A percentile compares a stretch with the other conserved stretches of the same genome.
Evolutionary conservation across 1,140 invertebrate genomes (phyloP).

Genomic region (Macrostomum lignano): DNA sequence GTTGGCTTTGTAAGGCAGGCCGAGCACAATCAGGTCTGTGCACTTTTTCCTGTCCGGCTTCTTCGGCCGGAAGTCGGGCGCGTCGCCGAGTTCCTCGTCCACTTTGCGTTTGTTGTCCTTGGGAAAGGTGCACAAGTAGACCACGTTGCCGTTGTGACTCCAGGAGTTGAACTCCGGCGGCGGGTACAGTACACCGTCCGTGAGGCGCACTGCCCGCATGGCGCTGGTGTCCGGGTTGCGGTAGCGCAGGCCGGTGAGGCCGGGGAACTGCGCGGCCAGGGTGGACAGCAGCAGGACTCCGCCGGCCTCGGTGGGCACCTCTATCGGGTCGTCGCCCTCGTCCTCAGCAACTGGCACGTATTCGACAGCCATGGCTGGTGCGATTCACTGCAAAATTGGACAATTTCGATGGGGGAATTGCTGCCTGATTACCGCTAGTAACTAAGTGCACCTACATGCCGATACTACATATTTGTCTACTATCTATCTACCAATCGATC

Average conservation of each 20-base stretch:
- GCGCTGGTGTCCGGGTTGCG: conserved; percentile 53
- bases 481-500: too few relatives aligned
- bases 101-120: conserved; percentile 5
- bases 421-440: too few relatives aligned
- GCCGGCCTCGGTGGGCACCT: conserved; percentile 63
- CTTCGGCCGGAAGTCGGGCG: conserved; percentile 13
- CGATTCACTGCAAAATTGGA: too few relatives aligned
- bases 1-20: conserved; percentile 28
- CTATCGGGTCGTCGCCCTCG: conserved; percentile 61
- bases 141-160: too few relatives aligned
- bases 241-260: conserved; percentile 69
- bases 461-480: too few relatives aligned
- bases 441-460: too few relatives aligned
- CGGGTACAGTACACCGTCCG: conserved; percentile 53
- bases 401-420: too few relatives aligned
- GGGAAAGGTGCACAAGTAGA: too few relatives aligned
- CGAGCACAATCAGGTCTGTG: conserved; percentile 74
- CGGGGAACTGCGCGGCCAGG: conserved; percentile 61
- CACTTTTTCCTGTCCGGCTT: conserved; percentile 49
- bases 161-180: too few relatives aligned
- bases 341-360: conserved; percentile 49
- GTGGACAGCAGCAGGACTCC: conserved; percentile 56
- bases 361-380: too few relatives aligned
- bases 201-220: conserved; percentile 54
- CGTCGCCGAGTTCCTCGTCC: conserved; percentile 5